Base-by-base conservation (phyloP, 2,888 invertebrate species). In the Lasioglossum villosulum region DNA sequence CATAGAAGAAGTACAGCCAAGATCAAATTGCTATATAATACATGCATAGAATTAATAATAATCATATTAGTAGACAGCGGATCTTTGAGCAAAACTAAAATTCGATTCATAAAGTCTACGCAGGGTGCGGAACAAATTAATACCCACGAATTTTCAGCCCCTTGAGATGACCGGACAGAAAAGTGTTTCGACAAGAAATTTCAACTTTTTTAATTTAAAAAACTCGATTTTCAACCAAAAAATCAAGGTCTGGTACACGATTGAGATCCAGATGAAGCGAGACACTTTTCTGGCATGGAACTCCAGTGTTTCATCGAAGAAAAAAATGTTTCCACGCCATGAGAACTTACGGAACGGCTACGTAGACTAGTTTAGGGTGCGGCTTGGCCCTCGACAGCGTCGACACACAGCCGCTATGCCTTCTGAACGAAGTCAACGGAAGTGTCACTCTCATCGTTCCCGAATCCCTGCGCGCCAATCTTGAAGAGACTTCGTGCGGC, bases 371-470 rank as follows among this genome's bases (percentile, higher is more conserved):
- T 90, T 92, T 93, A 45, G 94, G 92, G 79, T 94, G 94, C 73
- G 93, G 92, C 82, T 93, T 94, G 30, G 90, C 86, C 30, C 92
- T 89, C 27, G 94, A 89, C 16, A 94, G 88, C 39, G 92, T 94
- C 39, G 94, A 94, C n/a, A 94, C 94, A 89, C 94, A 94, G 30
- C 94, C 94, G 75, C 94, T 94, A 90, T 94, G 94, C 63, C 94
- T 92, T 77, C 94, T 91, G 80, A 94, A 92, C 48, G 94, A 93
- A 70, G 93, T 92, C 84, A 94, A 63, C 76, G 94, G 94, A 81
- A 94, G 88, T 23, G 93, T 88, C 72, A 94, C 93, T 76, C 91
- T 92, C 94, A 94, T 94, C 74, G 93, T 93, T 16, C 94, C 94
- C 16, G 94, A 94, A 85, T 94, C 94, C 86, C 94, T 91, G 66